Base-by-base conservation (phyloP, 1,140 invertebrate species). In the Aphis gossypii region DNA sequence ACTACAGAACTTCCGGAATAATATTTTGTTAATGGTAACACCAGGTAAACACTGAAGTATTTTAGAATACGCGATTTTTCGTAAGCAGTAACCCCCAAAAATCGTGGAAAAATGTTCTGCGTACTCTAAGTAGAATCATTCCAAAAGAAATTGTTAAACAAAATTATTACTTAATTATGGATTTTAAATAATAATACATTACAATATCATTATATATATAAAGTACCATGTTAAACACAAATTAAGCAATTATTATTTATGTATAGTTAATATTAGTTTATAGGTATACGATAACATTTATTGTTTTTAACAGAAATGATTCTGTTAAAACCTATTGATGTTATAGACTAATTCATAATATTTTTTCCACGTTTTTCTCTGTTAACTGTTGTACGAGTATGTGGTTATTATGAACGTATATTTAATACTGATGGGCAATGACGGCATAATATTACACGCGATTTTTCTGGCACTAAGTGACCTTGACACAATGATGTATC, bases 401-500 rank as follows among this genome's bases (percentile, higher is more conserved):
- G 14, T n/a, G 30, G 14, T 76, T 76, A 0, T 76, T 76, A 76
- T n/a, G 60, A 76, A 76, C 60, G 30, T 76, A n/a, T n/a, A 76
- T n/a, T 76, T n/a, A 2, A 76, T n/a, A 68, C 60, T 76, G 60
- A 76, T 76, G 60, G 60, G 60, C 30, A 76, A 35, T 76, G 60
- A 76, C 41, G 23, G 25, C n/a, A 90, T n/a, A 44, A 60, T 76
- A 38, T 20, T 25, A 92, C 46, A 51, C 7, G 35, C 48, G 46
- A 56, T 93, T 93, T 93, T 93, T 30, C 48, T 56, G 48, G 82
- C 35, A 93, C 48, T 93, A 38, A 35, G 14, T 83, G 92, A 93
- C 92, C 92, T 93, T 93, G 92, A 93, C 92, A 93, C 82, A 93
- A 86, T 84, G 92, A 86, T 93, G 92, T 93, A 93, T 93, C 92